Evolutionary conservation across 2,888 invertebrate species (phyloP).

Genomic region (Tipula vernalis): DNA sequence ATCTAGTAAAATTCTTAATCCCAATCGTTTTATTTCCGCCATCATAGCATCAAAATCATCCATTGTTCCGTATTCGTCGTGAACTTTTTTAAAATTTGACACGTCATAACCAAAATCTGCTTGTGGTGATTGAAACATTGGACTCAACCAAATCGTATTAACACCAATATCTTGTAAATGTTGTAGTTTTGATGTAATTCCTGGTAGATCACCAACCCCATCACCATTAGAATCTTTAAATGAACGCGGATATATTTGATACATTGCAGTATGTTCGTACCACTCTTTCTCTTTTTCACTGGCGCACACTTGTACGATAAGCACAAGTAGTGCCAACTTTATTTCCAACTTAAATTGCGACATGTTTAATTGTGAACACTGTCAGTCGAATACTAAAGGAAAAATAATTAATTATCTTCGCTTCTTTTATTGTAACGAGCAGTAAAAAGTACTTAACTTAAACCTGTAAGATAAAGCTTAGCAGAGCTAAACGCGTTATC

Average conservation of each 20-base stretch:
- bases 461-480: no score
- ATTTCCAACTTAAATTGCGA: background rate
- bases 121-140: constrained; percentile 52
- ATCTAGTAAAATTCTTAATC: constrained; percentile 35
- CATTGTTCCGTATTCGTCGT: constrained; percentile 43
- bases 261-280: background rate
- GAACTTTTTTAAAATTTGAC: constrained; percentile 40
- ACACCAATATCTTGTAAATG: constrained; percentile 47
- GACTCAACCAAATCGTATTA: constrained; percentile 55
- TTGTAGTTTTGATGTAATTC: constrained; percentile 26
- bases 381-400: background rate
- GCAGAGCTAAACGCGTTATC: no score
- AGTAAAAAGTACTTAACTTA: no score
- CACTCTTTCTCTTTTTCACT: background rate
- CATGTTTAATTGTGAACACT: background rate
- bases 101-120: constrained; percentile 52
- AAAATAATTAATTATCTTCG: no score
- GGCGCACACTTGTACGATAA: background rate
- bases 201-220: background rate
- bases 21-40: constrained; percentile 15
- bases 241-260: background rate
- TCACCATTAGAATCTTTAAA: background rate
- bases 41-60: constrained; percentile 39
- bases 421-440: no score
- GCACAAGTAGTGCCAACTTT: background rate